These are phyloP conservation scores for Antheraea assamensis DNA, from an alignment of 2,888 invertebrate species.

Conservation along the genomic window DNA sequence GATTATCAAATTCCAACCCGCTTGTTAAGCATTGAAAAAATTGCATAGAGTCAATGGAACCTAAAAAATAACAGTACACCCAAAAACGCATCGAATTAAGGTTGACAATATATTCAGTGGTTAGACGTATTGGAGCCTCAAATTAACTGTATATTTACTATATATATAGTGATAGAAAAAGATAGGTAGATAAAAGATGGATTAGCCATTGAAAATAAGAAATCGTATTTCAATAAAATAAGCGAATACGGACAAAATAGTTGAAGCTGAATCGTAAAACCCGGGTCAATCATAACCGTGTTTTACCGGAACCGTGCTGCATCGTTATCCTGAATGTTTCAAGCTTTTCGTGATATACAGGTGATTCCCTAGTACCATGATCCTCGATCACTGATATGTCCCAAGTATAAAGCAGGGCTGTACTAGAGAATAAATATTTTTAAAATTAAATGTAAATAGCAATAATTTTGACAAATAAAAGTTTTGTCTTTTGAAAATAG, in stretches of 20 bases:
- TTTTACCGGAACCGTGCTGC: conserved; percentile 38
- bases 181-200: too few species aligned
- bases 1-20: too few species aligned
- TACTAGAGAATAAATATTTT: conserved; percentile 27
- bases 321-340: conserved; percentile 62
- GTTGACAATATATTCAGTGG: too few species aligned
- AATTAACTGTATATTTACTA: too few species aligned
- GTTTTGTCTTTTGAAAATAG: too few species aligned
- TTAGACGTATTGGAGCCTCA: too few species aligned
- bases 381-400: conserved; percentile 58
- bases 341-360: conserved; percentile 40
- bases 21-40: too few species aligned
- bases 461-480: not conserved
- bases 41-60: too few species aligned
- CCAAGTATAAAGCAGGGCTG: conserved; percentile 42
- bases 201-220: not conserved
- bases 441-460: not conserved
- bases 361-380: not conserved
- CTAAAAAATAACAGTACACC: too few species aligned
- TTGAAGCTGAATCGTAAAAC: conserved; percentile 31
- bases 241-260: not conserved
- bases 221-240: conserved; percentile 1
- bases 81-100: too few species aligned
- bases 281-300: conserved; percentile 57
- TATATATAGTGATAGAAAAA: not conserved